Evolutionary conservation across 2,888 invertebrate genomes (phyloP), one percentile per base, ranked within the genome.

Genomic region (Oscheius myriophilus): DNA sequence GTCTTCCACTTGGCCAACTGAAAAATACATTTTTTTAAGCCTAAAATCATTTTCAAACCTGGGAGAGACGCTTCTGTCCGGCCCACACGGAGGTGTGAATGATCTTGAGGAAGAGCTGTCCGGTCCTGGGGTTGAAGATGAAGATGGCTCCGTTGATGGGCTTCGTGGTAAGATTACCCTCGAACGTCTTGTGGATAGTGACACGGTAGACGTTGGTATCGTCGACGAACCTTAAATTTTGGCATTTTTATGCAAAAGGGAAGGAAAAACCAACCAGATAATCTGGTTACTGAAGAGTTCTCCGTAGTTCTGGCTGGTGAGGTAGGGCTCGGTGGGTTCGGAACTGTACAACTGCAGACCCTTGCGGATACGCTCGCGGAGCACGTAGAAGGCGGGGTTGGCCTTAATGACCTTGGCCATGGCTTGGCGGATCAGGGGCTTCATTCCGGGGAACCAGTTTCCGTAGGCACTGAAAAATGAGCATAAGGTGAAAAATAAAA

Each of bases 351-450:
- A 90, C 86, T 72, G 97, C 70, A 98, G 89, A 66, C 97, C 98
- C 88, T 98, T 98, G n/a, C 98, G 91, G 73, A 98, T 97, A 83
- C 98, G 92, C 88, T 98, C 98, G 39, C 98, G 90, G 70, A 98
- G 88, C 79, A 98, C 98, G 88, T 98, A 98, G 75, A 98, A 89
- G 0, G 98, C 98, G 0, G 98, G 98, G 89, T 98, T 99, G 0
- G 98, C 97, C 88, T 98, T 99, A 95, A 98, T 98, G 81, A 99
- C 97, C 89, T 98, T 98, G 0, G 97, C 97, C 98, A 98, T 97
- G 0, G 98, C 85, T 57, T 86, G 84, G 18, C 85, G 97, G 83
- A 98, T 96, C 18, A 98, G 90, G 0, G 97, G 96, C 86, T 98
- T 99, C 88, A 94, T 94, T 61, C 98, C 98, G 0, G 98, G 98